Evolutionary conservation across 1,140 invertebrate genomes (phyloP), one percentile per base, ranked within the genome.

Genomic region (Alviniconcha marisindica): DNA sequence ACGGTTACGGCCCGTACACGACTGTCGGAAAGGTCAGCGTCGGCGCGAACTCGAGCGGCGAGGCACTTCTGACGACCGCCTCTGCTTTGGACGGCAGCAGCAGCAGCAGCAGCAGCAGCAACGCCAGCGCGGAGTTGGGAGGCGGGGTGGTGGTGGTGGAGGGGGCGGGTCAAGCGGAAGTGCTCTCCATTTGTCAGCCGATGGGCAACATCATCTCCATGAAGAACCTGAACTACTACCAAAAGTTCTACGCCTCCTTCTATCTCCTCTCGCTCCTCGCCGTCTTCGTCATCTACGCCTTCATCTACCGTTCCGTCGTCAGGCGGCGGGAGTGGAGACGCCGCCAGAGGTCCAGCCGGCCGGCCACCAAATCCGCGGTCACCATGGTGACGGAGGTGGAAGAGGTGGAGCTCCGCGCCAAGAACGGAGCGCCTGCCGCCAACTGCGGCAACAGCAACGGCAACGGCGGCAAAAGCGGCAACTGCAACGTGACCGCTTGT

Each of bases 301-400:
- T 92, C 2, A 89, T 92, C 69, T 90, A 89, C 74, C 83, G 84
- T 71, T 91, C 90, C 12, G 87, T 92, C 18, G 82, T 88, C 28
- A 36, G 82, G 54, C 54, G 90, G n/a, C 71, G 90, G 31, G 85
- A 83, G 14, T 88, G 86, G 82, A 83, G 88, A 24, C 82, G 69
- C 42, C 84, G 76, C n/a, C 84, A 83, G 82, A 74, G 80, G 60
- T 48, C 42, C 84, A 56, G 3, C 33, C 73, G n/a, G n/a, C 86
- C 21, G 73, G 48, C 31, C 18, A 56, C 4, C 21, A 82, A 69
- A 81, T 78, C 77, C 51, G 33, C 44, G 21, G 21, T 48, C 21
- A 69, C 80, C 44, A 71, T 44, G 33, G 81, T 21, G 7, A 82
- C 84, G 77, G 85, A 86, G 60, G 18, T 77, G n/a, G 85, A 86